Evolutionary conservation across 2,113 vertebrate genomes (phyloP).

Genomic region (Trematocara zebra): DNA sequence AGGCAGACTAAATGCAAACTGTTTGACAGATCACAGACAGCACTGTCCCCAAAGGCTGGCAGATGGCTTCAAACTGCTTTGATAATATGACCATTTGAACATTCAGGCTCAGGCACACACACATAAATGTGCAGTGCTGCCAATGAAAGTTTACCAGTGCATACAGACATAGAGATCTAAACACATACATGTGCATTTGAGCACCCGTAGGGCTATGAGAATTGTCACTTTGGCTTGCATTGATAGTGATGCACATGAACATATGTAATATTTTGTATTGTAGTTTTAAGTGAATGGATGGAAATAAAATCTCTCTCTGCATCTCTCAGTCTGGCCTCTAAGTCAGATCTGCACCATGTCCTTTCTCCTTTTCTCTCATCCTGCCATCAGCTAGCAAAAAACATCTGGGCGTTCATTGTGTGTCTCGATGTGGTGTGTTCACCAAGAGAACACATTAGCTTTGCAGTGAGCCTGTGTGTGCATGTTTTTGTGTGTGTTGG

Average conservation of each 20-base stretch:
- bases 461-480: slow-evolving; percentile 4
- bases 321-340: not conserved
- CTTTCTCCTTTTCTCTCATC: slow-evolving; percentile 37
- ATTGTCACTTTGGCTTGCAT: not conserved
- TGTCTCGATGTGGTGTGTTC: not conserved
- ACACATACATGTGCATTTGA: not conserved
- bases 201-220: not conserved
- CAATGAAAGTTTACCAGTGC: not conserved
- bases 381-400: slow-evolving; percentile 47
- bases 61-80: slow-evolving; percentile 35
- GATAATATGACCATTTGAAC: not conserved
- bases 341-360: slow-evolving; percentile 22
- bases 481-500: slow-evolving; percentile 15
- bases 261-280: not conserved
- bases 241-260: not conserved
- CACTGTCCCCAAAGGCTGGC: slow-evolving; percentile 33
- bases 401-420: slow-evolving; percentile 63
- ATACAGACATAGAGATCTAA: not conserved
- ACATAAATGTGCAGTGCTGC: not conserved
- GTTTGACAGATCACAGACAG: slow-evolving; percentile 55
- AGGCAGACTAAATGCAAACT: slow-evolving; percentile 21
- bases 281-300: not conserved
- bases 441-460: not conserved
- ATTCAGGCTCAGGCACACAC: not conserved
- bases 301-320: not conserved